phyloP scores from a whole-genome alignment of 1,140 invertebrate species.

The Popillia japonica region DNA sequence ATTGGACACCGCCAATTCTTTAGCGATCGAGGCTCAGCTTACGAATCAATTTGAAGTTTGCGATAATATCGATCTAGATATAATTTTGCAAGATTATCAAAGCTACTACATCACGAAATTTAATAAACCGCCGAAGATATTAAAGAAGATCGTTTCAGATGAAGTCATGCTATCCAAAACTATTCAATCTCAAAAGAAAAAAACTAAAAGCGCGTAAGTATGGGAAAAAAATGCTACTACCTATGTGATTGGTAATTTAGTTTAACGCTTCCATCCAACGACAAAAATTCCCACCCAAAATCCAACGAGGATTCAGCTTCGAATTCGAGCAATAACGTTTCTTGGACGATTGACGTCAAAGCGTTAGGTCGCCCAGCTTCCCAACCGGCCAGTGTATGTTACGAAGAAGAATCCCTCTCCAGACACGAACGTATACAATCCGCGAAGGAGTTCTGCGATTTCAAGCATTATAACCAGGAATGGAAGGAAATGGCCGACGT shows the following conservation, averaged over 20 bases:
- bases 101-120: slow-evolving; percentile 87
- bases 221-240: too few relatives aligned
- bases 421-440: not conserved
- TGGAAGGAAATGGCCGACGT: slow-evolving; percentile 66
- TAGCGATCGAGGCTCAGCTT: slow-evolving; percentile 76
- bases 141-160: slow-evolving; percentile 56
- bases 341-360: not conserved
- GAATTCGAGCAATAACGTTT: not conserved
- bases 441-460: slow-evolving; percentile 52
- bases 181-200: slow-evolving; percentile 11
- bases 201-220: slow-evolving; percentile 22
- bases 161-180: slow-evolving; percentile 23
- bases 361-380: not conserved
- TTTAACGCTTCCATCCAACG: not conserved
- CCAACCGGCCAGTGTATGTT: not conserved
- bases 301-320: not conserved
- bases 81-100: slow-evolving; percentile 87
- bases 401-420: not conserved
- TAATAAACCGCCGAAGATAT: slow-evolving; percentile 83
- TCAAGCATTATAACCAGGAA: slow-evolving; percentile 60
- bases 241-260: too few relatives aligned
- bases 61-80: slow-evolving; percentile 90
- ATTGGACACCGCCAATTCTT: slow-evolving; percentile 66
- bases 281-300: not conserved
- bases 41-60: slow-evolving; percentile 76